Conservation (phyloP, 23 tunicate species). For the Botrylloides violaceus region DNA sequence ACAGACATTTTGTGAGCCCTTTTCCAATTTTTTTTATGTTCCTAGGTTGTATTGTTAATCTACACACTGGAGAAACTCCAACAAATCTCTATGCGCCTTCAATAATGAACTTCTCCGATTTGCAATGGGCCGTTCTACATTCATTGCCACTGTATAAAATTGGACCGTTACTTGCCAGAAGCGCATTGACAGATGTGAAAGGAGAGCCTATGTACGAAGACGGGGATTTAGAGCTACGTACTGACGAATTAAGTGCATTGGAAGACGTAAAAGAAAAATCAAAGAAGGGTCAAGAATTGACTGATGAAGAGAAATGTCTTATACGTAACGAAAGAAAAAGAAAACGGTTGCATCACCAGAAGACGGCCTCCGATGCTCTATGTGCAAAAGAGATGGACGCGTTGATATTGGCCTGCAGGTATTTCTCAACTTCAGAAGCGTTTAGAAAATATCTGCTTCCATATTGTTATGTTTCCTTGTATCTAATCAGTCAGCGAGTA, state of each 20-base stretch:
- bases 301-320: constrained; percentile 45
- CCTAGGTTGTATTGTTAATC: constrained; percentile 56
- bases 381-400: constrained; percentile 46
- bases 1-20: too few relatives aligned
- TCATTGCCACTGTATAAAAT: constrained; percentile 60
- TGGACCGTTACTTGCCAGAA: constrained; percentile 28
- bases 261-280: neutral
- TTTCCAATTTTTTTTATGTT: constrained; percentile 18
- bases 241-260: neutral
- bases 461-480: neutral
- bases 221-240: neutral
- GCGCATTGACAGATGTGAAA: constrained; percentile 13
- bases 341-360: constrained; percentile 48
- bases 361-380: constrained; percentile 33
- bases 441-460: neutral
- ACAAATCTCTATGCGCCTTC: constrained; percentile 54
- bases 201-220: constrained; percentile 4
- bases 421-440: too few relatives aligned
- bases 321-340: constrained; percentile 44
- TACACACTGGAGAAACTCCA: constrained; percentile 84
- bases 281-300: constrained; percentile 34
- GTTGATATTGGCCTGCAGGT: constrained; percentile 59
- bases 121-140: constrained; percentile 44
- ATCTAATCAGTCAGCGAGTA: neutral
- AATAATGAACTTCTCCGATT: constrained; percentile 59